A percentile compares a stretch with the other conserved stretches of the same genome.
phyloP scores from a whole-genome alignment of 2,888 invertebrate genomes.

The Smittia sp. region DNA sequence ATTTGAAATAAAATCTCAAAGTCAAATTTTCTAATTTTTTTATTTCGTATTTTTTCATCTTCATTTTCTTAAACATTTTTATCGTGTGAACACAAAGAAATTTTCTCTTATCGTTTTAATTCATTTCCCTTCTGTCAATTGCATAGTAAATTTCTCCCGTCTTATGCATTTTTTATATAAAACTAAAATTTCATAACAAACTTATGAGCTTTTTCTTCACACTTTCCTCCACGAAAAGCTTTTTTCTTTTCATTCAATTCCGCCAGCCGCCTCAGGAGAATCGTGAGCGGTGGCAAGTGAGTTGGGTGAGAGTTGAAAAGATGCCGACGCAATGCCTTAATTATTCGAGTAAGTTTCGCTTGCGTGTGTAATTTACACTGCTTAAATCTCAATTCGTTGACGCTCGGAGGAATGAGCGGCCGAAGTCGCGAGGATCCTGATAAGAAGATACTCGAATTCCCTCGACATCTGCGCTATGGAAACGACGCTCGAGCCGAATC shows the following conservation, averaged over 20 bases:
- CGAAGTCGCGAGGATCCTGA: neutral
- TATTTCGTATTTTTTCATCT: constrained; percentile 37
- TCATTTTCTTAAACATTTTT: constrained; percentile 37
- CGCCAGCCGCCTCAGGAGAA: neutral
- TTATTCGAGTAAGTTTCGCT: neutral
- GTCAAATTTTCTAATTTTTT: constrained; percentile 40
- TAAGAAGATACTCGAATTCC: too few relatives aligned
- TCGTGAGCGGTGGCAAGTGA: neutral
- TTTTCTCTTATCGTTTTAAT: constrained; percentile 36
- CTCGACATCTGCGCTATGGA: too few relatives aligned
- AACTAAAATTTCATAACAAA: constrained; percentile 40
- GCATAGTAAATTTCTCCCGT: constrained; percentile 29
- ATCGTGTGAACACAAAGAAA: constrained; percentile 40
- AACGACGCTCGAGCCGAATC: neutral
- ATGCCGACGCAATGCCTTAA: neutral
- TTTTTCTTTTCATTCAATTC: constrained; percentile 17
- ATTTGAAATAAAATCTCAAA: neutral
- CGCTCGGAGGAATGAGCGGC: neutral
- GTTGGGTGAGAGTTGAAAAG: neutral
- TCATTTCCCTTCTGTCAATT: constrained; percentile 30
- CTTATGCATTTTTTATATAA: constrained; percentile 15
- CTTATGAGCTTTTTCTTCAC: constrained; percentile 13
- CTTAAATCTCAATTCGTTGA: neutral
- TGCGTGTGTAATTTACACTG: constrained; percentile 1
- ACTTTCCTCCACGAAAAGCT: constrained; percentile 27